Base-by-base conservation (phyloP, 1,140 invertebrate genomes). In the Tetramorium alpestre region DNA sequence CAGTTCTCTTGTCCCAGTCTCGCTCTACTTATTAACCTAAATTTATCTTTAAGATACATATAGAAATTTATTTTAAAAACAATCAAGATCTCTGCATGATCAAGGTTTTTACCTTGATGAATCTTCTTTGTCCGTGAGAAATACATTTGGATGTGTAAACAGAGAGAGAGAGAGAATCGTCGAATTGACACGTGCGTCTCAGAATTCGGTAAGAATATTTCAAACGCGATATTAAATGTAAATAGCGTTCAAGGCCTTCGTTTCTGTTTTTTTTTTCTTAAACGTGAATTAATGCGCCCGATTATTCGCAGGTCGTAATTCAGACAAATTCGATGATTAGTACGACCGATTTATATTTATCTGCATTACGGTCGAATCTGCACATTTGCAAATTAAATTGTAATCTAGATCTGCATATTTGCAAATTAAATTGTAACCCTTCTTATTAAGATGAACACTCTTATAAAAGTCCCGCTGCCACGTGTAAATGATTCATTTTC, bases 141-240 rank as follows among this genome's bases (percentile, higher is more conserved):
- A 44, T 38, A 56, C 89, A 87, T 86, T 88, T 47, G 10, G 6
- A 75, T 8, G 25, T 10, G 44, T 67, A 76, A 77, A 38, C 44
- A 33, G 28, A 47, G 41, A 3, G 33, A 33, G 33, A 47, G 41
- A 3, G 33, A 33, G 33, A 33, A 3, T 33, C 33, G 33, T 33
- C 33, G 33, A 33, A 33, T 33, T 0, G 33, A 33, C 33, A 3
- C 3, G 33, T 4, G 33, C 33, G 33, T 33, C 33, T 33, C 33
- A 33, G 33, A 33, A 33, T 33, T 33, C 33, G 3, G 33, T 4
- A 33, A 33, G 33, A 33, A 33, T 33, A 33, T 33, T 33, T 33
- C 3, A 33, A 33, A 33, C 33, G 0, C 3, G 44, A 41, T 18
- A 33, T 56, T 72, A 33, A 62, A 44, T 81, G n/a, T 87, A 86